These are phyloP conservation scores for Ennomos quercinarius DNA, from an alignment of 2,888 invertebrate genomes.

Conservation along the genomic window DNA sequence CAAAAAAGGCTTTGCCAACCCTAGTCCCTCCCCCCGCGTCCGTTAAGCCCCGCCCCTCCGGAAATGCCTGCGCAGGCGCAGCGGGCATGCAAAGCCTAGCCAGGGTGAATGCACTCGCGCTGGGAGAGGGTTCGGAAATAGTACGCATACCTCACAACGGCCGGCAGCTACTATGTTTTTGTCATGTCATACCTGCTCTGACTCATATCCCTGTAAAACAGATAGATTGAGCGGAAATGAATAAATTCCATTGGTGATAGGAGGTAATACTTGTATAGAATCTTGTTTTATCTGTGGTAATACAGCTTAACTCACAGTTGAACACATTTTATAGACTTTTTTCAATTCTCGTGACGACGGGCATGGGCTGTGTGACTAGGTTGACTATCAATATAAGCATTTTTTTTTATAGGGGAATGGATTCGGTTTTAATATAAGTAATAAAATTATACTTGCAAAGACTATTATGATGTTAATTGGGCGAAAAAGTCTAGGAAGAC, in stretches of 20 bases:
- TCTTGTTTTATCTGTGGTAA: too few relatives aligned
- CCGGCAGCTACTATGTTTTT: constrained; percentile 22
- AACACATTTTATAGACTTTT: too few relatives aligned
- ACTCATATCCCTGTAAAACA: constrained; percentile 18
- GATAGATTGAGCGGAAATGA: constrained; percentile 23
- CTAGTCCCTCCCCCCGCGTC: constrained; percentile 32
- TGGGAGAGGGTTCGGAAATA: constrained; percentile 53
- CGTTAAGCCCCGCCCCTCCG: constrained; percentile 50
- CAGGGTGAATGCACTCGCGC: constrained; percentile 60
- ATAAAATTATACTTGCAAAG: too few relatives aligned
- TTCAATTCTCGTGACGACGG: too few relatives aligned
- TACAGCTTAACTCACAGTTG: too few relatives aligned
- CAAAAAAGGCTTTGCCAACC: constrained; percentile 41
- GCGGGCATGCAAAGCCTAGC: constrained; percentile 60
- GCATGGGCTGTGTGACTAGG: too few relatives aligned
- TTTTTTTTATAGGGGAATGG: too few relatives aligned
- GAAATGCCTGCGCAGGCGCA: constrained; percentile 74
- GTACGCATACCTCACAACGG: constrained; percentile 37
- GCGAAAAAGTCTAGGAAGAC: too few relatives aligned
- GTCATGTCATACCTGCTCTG: constrained; percentile 23
- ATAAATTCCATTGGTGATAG: constrained; percentile 19
- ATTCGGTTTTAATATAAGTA: too few relatives aligned
- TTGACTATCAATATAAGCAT: too few relatives aligned
- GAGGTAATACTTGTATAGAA: background rate
- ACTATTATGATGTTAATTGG: too few relatives aligned